A percentile compares a stretch with the other conserved stretches of the same genome.
phyloP scores from a whole-genome alignment of 2,797 vertebrate genomes.

The Chanos chanos region DNA sequence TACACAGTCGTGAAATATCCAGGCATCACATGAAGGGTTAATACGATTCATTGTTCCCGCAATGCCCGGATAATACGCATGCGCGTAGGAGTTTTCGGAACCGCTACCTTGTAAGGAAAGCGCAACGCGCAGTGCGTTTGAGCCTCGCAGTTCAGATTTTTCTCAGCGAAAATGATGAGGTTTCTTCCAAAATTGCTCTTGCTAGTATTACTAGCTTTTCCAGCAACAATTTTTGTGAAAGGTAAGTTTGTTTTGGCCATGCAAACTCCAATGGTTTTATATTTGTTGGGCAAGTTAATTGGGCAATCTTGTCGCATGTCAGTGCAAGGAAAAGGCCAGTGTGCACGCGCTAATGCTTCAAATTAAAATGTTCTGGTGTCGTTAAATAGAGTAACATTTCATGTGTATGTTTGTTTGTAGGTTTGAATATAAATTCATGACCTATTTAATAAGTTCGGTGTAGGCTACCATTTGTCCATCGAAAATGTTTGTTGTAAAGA shows the following conservation, averaged over 20 bases:
- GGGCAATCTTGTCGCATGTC: neutral
- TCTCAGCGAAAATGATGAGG: constrained; percentile 56
- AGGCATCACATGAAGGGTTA: no score
- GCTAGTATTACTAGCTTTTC: constrained; percentile 63
- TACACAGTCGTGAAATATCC: no score
- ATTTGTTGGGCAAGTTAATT: no score
- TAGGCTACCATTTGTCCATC: constrained; percentile 8
- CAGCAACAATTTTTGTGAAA: constrained; percentile 55
- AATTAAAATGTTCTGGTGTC: neutral
- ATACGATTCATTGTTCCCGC: no score
- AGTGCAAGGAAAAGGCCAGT: neutral
- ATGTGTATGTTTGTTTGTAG: neutral
- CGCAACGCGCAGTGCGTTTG: neutral
- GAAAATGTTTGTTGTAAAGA: neutral
- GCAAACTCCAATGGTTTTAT: no score
- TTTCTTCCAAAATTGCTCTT: constrained; percentile 67
- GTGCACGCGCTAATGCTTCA: neutral
- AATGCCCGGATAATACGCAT: constrained; percentile 39
- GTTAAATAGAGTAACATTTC: neutral
- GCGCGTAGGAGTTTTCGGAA: constrained; percentile 8
- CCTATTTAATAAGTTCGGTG: neutral
- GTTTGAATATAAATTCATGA: neutral
- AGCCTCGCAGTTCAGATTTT: neutral
- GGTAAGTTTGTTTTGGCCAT: constrained; percentile 45
- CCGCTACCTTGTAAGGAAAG: neutral